Conservation (phyloP, 37 sponge, comb jelly and placozoan species). For the Ianthella basta region DNA sequence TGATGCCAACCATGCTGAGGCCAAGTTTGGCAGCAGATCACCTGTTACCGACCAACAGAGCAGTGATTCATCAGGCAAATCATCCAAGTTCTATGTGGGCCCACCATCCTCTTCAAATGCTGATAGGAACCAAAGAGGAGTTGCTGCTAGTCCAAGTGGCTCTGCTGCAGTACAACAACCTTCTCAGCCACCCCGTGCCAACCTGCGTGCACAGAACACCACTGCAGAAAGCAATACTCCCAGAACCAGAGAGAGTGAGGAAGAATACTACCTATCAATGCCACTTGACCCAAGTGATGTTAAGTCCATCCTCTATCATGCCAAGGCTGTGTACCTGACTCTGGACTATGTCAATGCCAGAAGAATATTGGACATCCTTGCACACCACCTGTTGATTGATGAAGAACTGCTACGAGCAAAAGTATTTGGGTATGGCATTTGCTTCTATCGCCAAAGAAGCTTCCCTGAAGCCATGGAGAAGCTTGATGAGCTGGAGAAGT, state of each 20-base stretch:
- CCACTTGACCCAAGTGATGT: slow-evolving; percentile 2
- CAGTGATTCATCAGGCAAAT: too few relatives aligned
- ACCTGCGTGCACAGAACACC: too few relatives aligned
- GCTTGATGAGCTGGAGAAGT: slow-evolving; percentile 28
- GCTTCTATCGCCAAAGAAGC: slow-evolving; percentile 20
- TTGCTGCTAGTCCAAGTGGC: too few relatives aligned
- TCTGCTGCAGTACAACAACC: too few relatives aligned
- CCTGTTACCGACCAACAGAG: too few relatives aligned
- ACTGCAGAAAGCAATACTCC: too few relatives aligned
- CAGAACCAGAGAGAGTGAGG: background rate
- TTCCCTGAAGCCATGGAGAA: background rate
- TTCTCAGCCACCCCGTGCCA: too few relatives aligned
- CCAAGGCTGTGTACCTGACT: slow-evolving; percentile 23
- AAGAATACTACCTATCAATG: background rate
- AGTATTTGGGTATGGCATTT: slow-evolving; percentile 34
- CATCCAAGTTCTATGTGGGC: too few relatives aligned
- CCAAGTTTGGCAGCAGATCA: too few relatives aligned
- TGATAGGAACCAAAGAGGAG: too few relatives aligned
- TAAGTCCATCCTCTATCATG: slow-evolving; percentile 13
- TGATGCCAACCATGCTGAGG: too few relatives aligned
- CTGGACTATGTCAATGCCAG: background rate
- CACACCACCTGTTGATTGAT: slow-evolving; percentile 1
- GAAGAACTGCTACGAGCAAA: slow-evolving; percentile 13
- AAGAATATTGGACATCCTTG: background rate
- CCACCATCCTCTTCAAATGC: too few relatives aligned